Evolutionary conservation across 2,888 invertebrate genomes (phyloP), one percentile per base, ranked within the genome.

Genomic region (Drosophila robusta): DNA sequence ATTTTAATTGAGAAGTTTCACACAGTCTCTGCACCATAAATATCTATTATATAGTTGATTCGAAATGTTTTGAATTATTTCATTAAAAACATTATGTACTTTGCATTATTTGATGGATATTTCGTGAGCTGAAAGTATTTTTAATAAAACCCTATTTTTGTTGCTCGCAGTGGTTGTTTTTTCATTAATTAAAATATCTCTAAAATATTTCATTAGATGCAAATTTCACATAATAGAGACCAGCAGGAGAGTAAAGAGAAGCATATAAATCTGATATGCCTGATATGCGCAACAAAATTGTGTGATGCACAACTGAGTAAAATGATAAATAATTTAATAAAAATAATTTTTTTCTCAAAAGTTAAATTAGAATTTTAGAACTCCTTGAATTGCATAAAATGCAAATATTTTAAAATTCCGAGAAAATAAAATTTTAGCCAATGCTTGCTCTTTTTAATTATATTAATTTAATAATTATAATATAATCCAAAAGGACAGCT

Each of bases 1-100:
- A 46, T 63, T 74, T 80, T 71, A 80, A 87, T 84, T 75, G 78
- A 69, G 82, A 49, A 62, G 64, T 57, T 49, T 11, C 14, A 32
- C 38, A 16, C 14, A 62, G 68, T 61, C 14, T 11, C 34, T 14
- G 26, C 7, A 22, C 14, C 39, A 41, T 22, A 36, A 63, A 46
- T 46, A 42, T 57, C 1, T 6, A 11, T 16, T 8, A 18, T 32
- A 34, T 34, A 14, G 22, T 8, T 12, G 14, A 9, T 5, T 11
- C 6, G 12, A 7, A 22, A 36, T 49, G 22, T 16, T 2, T 26
- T 44, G 11, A 24, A 18, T 0, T 1, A 7, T 32, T 32, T 32
- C 11, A 45, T 36, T 11, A 18, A 39, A 16, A 32, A 29, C 22
- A 38, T 9, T 2, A 26, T 11, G 3, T 29, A 29, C 29, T 3